phyloP scores from a whole-genome alignment of 2,888 invertebrate species.

The Invenusta paracnida region DNA sequence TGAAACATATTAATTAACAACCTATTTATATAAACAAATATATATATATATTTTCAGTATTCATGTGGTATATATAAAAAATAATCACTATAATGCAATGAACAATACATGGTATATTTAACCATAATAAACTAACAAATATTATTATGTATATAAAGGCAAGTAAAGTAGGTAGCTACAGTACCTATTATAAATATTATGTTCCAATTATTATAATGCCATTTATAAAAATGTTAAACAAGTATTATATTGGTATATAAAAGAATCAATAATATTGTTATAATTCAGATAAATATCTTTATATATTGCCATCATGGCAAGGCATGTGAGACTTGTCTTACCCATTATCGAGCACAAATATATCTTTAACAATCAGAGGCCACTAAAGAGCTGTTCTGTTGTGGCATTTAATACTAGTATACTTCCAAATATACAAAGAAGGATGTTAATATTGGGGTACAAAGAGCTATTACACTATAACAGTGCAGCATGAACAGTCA shows the following conservation, averaged over 20 bases:
- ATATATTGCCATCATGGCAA: conserved; percentile 18
- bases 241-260: too few relatives aligned
- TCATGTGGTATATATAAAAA: background rate
- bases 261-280: background rate
- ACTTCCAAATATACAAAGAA: too few relatives aligned
- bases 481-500: conserved; percentile 17
- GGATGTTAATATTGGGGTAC: background rate
- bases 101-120: background rate
- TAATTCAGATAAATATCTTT: conserved; percentile 21
- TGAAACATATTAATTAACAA: background rate
- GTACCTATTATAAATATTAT: background rate
- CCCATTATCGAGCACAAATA: background rate
- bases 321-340: background rate
- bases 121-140: background rate
- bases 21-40: background rate
- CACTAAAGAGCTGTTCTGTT: background rate
- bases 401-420: background rate
- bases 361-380: background rate
- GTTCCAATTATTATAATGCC: too few relatives aligned
- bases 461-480: conserved; percentile 13
- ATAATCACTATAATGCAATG: background rate
- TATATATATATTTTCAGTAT: background rate
- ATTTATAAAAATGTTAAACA: too few relatives aligned
- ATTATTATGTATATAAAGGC: background rate
- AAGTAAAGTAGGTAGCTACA: background rate